Evolutionary conservation across 2,888 invertebrate species (phyloP).

Genomic region (Eupithecia subumbrata): DNA sequence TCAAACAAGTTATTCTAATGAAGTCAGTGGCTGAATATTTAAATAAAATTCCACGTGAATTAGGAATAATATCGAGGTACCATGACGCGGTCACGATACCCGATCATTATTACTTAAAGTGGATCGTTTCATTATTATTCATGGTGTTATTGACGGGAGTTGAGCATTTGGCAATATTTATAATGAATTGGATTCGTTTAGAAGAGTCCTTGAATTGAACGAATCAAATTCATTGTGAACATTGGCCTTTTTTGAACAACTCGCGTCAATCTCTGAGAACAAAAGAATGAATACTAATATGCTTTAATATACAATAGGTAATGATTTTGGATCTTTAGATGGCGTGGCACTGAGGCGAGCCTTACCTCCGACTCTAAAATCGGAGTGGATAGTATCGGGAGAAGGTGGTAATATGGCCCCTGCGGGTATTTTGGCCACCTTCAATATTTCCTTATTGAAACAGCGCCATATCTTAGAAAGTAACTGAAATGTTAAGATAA

Average conservation of each 20-base stretch:
- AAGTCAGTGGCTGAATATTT: background rate
- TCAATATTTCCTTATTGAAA: no score
- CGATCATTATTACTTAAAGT: background rate
- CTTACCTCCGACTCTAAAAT: background rate
- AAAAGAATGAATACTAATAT: background rate
- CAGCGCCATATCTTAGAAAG: no score
- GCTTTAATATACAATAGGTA: background rate
- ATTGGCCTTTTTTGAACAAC: background rate
- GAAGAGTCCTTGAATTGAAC: background rate
- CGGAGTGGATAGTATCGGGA: background rate
- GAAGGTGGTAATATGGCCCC: no score
- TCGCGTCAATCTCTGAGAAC: background rate
- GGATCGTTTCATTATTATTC: background rate
- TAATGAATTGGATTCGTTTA: background rate
- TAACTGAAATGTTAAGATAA: no score
- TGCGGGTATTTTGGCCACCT: no score
- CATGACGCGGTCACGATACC: conserved; percentile 6
- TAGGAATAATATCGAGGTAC: background rate
- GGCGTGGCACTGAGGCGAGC: background rate
- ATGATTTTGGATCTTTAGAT: background rate
- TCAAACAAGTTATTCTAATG: conserved; percentile 11
- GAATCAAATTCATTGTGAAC: background rate
- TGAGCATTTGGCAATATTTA: background rate
- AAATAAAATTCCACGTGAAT: background rate
- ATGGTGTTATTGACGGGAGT: background rate